Evolutionary conservation across 2,113 vertebrate species (phyloP).

Genomic region (Etheostoma cragini): DNA sequence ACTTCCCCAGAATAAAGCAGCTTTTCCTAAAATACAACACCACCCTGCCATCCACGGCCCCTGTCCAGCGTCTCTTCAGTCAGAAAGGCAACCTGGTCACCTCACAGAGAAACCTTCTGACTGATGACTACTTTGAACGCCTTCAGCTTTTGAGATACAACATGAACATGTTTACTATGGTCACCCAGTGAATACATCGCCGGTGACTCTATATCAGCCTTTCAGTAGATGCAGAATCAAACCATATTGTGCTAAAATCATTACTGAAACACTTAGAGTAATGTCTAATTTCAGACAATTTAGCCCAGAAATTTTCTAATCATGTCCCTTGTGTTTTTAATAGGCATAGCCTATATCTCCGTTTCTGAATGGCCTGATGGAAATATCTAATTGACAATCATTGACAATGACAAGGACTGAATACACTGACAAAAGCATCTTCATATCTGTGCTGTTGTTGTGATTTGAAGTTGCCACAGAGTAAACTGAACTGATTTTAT

Average conservation of each 20-base stretch:
- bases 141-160: conserved; percentile 83
- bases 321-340: conserved; percentile 9
- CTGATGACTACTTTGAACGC: conserved; percentile 82
- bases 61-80: conserved; percentile 81
- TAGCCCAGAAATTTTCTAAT: conserved; percentile 44
- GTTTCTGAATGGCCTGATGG: conserved; percentile 31
- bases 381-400: conserved; percentile 65
- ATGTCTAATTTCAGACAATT: conserved; percentile 40
- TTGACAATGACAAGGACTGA: conserved; percentile 20
- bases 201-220: conserved; percentile 1
- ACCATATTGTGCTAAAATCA: conserved; percentile 44
- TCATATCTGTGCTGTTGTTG: conserved; percentile 49
- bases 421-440: conserved; percentile 30
- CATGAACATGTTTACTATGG: conserved; percentile 64
- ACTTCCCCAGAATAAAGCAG: conserved; percentile 81
- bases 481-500: conserved; percentile 55
- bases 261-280: conserved; percentile 13
- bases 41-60: conserved; percentile 78
- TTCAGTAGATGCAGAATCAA: conserved; percentile 47
- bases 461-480: conserved; percentile 58
- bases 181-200: conserved; percentile 41
- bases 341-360: neutral
- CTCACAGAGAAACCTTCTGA: conserved; percentile 77
- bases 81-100: conserved; percentile 78
- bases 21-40: conserved; percentile 84